phyloP scores from a whole-genome alignment of 2,113 vertebrate genomes.

The Mobula hypostoma region DNA sequence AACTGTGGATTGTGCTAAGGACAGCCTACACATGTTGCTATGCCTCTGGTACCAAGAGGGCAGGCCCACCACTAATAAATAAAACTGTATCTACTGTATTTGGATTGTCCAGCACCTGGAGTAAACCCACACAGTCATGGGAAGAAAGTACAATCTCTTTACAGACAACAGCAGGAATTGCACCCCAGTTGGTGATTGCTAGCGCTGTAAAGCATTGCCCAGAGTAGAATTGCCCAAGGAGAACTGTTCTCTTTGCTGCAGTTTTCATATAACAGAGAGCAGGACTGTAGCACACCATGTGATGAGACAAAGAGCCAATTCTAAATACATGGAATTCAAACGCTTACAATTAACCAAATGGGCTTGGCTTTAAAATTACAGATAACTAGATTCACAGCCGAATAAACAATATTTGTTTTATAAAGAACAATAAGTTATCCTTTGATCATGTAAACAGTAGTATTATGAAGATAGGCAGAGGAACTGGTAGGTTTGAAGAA shows the following conservation, averaged over 20 bases:
- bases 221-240: neutral
- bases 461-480: neutral
- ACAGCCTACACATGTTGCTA: no score
- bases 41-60: no score
- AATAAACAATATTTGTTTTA: neutral
- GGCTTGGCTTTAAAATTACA: neutral
- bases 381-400: neutral
- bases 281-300: neutral
- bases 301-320: neutral
- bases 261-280: neutral
- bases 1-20: no score
- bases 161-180: no score
- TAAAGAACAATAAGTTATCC: neutral
- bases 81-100: no score
- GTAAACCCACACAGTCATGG: no score
- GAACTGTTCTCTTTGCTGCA: neutral
- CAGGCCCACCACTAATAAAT: no score
- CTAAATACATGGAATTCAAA: neutral
- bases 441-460: neutral
- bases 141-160: no score
- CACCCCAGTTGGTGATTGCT: no score
- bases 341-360: conserved; percentile 3
- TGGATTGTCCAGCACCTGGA: no score
- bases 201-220: no score
- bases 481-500: no score